Percentiles rank a stretch among this genome's conserved stretches.
Conservation (phyloP, 2,113 vertebrate genomes). For the Mastomys natalensis region DNA sequence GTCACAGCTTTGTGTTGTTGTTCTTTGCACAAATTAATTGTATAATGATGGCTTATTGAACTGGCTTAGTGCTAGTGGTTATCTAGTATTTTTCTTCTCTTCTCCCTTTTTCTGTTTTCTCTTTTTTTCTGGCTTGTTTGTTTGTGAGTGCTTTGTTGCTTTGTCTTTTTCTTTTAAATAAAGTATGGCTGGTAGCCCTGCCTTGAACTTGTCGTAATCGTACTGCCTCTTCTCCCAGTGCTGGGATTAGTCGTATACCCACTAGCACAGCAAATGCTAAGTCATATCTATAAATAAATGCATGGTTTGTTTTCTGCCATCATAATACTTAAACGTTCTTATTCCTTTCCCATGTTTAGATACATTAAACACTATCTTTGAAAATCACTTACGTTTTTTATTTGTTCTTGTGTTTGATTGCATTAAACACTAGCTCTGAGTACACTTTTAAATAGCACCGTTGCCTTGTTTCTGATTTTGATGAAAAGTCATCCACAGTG, state of each 20-base stretch:
- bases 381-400: not conserved
- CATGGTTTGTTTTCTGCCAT: slow-evolving; percentile 30
- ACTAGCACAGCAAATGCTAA: slow-evolving; percentile 15
- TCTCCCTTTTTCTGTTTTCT: not conserved
- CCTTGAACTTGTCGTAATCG: not conserved
- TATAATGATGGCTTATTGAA: slow-evolving; percentile 38
- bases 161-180: not conserved
- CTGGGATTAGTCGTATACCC: not conserved
- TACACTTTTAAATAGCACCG: slow-evolving; percentile 22
- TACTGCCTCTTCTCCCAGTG: not conserved
- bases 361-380: not conserved
- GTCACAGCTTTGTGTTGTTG: slow-evolving; percentile 31
- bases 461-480: slow-evolving; percentile 44
- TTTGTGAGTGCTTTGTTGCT: not conserved
- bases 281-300: slow-evolving; percentile 58
- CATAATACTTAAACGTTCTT: not conserved
- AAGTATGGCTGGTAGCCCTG: not conserved
- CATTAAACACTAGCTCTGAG: not conserved
- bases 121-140: not conserved
- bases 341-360: slow-evolving; percentile 29
- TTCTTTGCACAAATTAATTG: slow-evolving; percentile 30
- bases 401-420: slow-evolving; percentile 30
- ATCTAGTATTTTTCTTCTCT: slow-evolving; percentile 23
- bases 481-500: slow-evolving; percentile 38
- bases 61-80: slow-evolving; percentile 3